Evolutionary conservation across 2,113 vertebrate species (phyloP), one percentile per base, ranked within the genome.

Genomic region (Callocephalon fimbriatum): DNA sequence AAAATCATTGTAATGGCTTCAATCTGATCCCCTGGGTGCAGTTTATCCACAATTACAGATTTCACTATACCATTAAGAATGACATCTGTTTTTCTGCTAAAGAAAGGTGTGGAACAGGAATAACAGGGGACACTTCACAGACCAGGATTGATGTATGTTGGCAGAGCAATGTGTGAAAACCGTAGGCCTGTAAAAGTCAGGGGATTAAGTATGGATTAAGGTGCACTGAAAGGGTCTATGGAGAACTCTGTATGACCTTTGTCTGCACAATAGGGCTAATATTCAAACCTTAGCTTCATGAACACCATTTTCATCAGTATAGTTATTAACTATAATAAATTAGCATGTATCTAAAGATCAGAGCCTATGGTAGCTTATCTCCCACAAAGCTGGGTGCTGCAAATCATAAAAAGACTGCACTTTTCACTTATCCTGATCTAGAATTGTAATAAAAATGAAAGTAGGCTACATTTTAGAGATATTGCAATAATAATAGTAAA

Each of bases 1-100:
- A 93, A 90, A 92, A 84, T 75, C 86, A 76, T 86, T 96, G 86
- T 78, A 85, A 91, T 80, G 61, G 12, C 31, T 86, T 93, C 37
- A 82, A 23, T 65, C n/a, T 90, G 66, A 79, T 66, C 66, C 44
- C 63, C 31, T 0, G 15, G 12, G 78, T 87, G 58, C 37, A 82
- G 72, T 95, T 89, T 87, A 87, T 93, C 38, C 45, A 82, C 50
- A 42, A 42, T 92, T 67, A 80, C 29, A 67, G 42, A 74, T 91
- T 90, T 88, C 68, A 68, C 11, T 65, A 29, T 66, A 47, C 53
- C 63, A 32, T 95, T 91, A 93, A 90, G 47, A 97, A 80, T 44
- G 32, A 48, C 35, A 88, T 40, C 32, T 10, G 68, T 88, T 92
- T 96, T 94, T 88, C 50, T 93, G 31, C 62, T 71, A 73, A 92